Base-by-base conservation (phyloP, 1,140 invertebrate genomes). In the Popillia japonica region DNA sequence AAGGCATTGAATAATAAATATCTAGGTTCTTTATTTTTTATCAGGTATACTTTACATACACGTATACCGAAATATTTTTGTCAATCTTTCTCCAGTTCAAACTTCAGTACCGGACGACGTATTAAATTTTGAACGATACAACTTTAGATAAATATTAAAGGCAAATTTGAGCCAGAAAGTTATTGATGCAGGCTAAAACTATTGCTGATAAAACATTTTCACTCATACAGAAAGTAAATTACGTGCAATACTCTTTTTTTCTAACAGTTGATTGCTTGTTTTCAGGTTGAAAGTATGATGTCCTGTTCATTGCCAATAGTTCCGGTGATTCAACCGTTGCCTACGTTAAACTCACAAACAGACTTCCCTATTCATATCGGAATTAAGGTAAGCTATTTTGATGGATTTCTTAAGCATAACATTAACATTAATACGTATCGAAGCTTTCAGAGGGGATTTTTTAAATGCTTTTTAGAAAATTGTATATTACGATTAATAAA, bases 221-320 rank as follows among this genome's bases (percentile, higher is more conserved):
- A 2, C 27, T 34, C 27, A 34, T 34, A 4, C 4, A 34, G 1
- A 34, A 34, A 4, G 2, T 34, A 34, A 34, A 34, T 34, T 34
- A 34, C 1, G 2, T 34, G 8, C 44, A 7, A 48, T 48, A 17
- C 3, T 48, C n/a, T 48, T 48, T 48, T 48, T 48, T 17, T 48
- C 44, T 48, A 34, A 55, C 48, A 72, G 22, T 23, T 17, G 2
- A 2, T 42, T 9, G 1, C 14, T 81, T 81, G 72, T 40, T 86
- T 86, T 44, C 83, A 87, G 86, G 84, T 82, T 85, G 85, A 86
- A 82, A 87, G 81, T 86, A 87, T 87, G 86, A 87, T 87, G 86
- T 87, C 86, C 82, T 86, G 85, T 83, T 84, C 86, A 72, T 79
- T 86, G 55, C 86, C 86, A 10, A 83, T 87, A 40, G 81, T 87